Conservation (phyloP, 2,113 vertebrate genomes). For the Serilophus lunatus region DNA sequence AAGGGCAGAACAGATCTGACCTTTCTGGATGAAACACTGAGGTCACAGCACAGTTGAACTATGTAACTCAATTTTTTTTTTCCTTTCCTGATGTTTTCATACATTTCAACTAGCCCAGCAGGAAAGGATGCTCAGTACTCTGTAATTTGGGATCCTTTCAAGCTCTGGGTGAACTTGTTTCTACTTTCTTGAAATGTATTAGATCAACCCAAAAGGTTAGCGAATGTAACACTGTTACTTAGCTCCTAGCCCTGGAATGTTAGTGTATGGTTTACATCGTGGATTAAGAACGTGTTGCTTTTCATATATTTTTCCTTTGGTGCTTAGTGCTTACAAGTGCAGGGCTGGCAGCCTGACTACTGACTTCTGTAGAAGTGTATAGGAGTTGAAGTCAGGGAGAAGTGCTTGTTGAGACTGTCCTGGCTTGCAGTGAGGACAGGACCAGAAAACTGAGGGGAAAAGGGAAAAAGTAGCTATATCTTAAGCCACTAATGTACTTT, state of each 20-base stretch:
- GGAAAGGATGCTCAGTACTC: neutral
- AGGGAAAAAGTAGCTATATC: neutral
- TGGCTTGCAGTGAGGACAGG: neutral
- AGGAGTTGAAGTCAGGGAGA: neutral
- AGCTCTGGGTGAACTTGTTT: neutral
- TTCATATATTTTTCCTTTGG: neutral
- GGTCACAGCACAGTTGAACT: neutral
- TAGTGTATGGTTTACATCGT: neutral
- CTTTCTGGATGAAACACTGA: neutral
- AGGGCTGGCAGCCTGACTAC: neutral
- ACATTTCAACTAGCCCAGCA: neutral
- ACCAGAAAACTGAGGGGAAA: neutral
- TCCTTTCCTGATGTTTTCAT: neutral
- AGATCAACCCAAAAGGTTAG: neutral
- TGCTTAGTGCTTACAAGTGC: neutral
- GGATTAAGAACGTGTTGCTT: neutral
- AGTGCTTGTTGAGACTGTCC: neutral
- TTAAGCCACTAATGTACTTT: neutral
- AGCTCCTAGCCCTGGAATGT: neutral
- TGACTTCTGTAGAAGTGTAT: neutral
- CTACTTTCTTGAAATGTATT: neutral
- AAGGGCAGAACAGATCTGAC: conserved; percentile 32
- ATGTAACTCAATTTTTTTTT: neutral
- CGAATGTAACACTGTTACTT: neutral
- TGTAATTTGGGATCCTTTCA: conserved; percentile 12